Base-by-base conservation (phyloP, 2,888 invertebrate species). In the Rhagonycha fulva region DNA sequence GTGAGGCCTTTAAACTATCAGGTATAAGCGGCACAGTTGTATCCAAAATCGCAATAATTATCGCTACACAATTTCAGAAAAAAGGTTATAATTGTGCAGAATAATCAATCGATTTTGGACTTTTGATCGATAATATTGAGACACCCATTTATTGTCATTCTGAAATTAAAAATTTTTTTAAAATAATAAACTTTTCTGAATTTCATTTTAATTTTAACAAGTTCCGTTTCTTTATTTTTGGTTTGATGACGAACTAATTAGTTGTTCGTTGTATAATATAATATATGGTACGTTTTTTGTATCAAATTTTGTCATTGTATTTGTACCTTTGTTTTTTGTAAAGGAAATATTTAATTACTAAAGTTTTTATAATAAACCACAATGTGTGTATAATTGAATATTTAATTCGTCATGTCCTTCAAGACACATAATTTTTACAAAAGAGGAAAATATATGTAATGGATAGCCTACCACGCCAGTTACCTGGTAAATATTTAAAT, bases 401-500 rank as follows among this genome's bases (percentile, higher is more conserved):
- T 24, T 66, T 66, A 66, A 66, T 66, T 47, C 47, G 47, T n/a
- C 47, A 26, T 66, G 63, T 66, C 63, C 63, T 66, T 66, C 63
- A 47, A 47, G 47, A 47, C 9, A 47, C 47, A n/a, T n/a, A 47
- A n/a, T 47, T 47, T 47, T 47, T 26, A 26, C 24, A 66, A 66
- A 66, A 66, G 24, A 23, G 26, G 63, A 66, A 26, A 66, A 66
- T 23, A 66, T 66, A 66, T 24, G 26, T 24, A 66, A 66, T 66
- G 26, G 26, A 66, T 66, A 66, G 63, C 23, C 24, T 66, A 66
- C 63, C 63, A 66, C 47, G 47, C n/a, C 47, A 47, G 47, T 47
- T 47, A 47, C n/a, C 47, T 47, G 63, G 63, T 66, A 68, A 70
- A 74, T 60, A 71, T 67, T 61, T 68, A 63, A 74, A 75, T 75